Percentiles rank a stretch among this genome's conserved stretches.
phyloP scores from a whole-genome alignment of 1,140 invertebrate species.

The Cyphomyrmex costatus region DNA sequence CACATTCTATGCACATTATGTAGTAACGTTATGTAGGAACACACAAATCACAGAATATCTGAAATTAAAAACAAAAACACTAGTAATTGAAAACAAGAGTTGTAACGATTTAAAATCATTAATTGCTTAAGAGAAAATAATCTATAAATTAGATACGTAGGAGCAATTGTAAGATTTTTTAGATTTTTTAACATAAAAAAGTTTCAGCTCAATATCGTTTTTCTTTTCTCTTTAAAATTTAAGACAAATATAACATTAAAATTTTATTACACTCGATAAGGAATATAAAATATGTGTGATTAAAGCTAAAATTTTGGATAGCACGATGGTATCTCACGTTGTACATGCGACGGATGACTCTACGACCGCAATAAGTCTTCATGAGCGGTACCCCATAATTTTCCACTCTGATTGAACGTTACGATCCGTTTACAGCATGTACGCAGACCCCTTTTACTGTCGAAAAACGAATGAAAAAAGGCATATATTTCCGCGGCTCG shows the following conservation, averaged over 20 bases:
- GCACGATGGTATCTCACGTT: not conserved
- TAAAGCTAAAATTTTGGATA: not conserved
- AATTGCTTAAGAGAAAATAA: not conserved
- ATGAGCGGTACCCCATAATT: slow-evolving; percentile 41
- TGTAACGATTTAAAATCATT: not conserved
- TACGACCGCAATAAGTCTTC: slow-evolving; percentile 42
- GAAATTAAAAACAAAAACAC: not conserved
- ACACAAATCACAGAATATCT: not conserved
- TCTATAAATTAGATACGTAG: not conserved
- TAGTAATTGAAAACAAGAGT: not conserved
- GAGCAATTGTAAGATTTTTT: not conserved
- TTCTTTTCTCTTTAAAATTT: not conserved
- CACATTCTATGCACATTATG: not conserved
- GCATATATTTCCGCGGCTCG: slow-evolving; percentile 38
- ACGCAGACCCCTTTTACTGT: slow-evolving; percentile 29
- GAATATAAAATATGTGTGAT: slow-evolving; percentile 6
- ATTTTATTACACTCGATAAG: not conserved
- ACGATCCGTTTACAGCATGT: slow-evolving; percentile 53
- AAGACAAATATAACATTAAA: not conserved
- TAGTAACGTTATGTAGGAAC: not conserved
- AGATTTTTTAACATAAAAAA: not conserved
- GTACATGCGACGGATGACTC: not conserved
- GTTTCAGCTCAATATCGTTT: not conserved
- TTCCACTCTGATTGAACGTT: slow-evolving; percentile 54
- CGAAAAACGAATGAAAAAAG: slow-evolving; percentile 41